phyloP scores from a whole-genome alignment of 2,888 invertebrate species.

The Trichopria drosophilae region DNA sequence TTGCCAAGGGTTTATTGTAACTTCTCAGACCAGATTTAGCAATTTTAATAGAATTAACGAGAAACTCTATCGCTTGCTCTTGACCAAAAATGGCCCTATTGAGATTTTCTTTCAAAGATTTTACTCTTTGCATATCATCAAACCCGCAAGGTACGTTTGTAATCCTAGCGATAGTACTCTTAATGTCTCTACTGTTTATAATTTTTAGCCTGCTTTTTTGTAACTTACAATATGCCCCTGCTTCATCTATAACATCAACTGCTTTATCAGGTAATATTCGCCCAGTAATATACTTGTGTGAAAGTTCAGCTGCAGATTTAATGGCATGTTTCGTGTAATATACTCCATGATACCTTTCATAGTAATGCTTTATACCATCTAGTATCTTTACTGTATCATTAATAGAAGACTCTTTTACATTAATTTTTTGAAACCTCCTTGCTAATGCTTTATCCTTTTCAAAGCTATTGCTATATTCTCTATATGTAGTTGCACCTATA shows the following conservation, averaged over 20 bases:
- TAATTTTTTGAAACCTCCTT: constrained; percentile 21
- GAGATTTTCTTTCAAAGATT: constrained; percentile 22
- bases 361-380: constrained; percentile 19
- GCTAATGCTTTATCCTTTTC: constrained; percentile 24
- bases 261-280: constrained; percentile 24
- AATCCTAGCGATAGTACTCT: constrained; percentile 22
- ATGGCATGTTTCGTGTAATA: constrained; percentile 20
- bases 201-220: constrained; percentile 23
- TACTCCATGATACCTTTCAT: constrained; percentile 20
- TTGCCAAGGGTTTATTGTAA: constrained; percentile 13
- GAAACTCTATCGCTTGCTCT: constrained; percentile 13
- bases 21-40: constrained; percentile 13
- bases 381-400: constrained; percentile 20
- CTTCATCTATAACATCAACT: constrained; percentile 23
- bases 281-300: constrained; percentile 21
- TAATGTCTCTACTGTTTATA: constrained; percentile 25
- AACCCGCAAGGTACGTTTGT: constrained; percentile 23
- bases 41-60: constrained; percentile 10
- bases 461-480: constrained; percentile 20
- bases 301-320: constrained; percentile 21
- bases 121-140: constrained; percentile 25
- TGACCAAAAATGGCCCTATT: constrained; percentile 23
- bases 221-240: constrained; percentile 24
- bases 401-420: constrained; percentile 21
- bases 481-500: constrained; percentile 24